These are phyloP conservation scores for Delphinus delphis DNA, from an alignment of 2,113 vertebrate genomes.

Conservation along the genomic window DNA sequence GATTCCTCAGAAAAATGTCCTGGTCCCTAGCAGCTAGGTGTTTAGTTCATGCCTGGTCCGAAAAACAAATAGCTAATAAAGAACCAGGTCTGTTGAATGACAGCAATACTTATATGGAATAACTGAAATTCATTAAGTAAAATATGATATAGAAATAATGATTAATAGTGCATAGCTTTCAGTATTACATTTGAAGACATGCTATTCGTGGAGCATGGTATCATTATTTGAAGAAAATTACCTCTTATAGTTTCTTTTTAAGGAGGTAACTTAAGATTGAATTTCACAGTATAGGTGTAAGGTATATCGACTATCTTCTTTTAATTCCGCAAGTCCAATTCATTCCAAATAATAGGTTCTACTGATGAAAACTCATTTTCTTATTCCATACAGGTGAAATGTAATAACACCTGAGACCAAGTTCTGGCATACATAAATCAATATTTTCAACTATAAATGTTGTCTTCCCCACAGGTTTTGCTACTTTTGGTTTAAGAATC, in stretches of 20 bases:
- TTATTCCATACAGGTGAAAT: constrained; percentile 75
- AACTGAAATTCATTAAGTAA: constrained; percentile 31
- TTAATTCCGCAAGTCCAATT: constrained; percentile 70
- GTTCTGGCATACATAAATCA: constrained; percentile 64
- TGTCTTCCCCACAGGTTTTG: constrained; percentile 58
- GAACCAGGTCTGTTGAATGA: not conserved
- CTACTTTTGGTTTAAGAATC: constrained; percentile 69
- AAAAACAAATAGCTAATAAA: not conserved
- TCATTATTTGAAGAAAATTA: constrained; percentile 55
- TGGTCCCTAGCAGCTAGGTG: not conserved
- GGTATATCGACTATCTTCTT: constrained; percentile 51
- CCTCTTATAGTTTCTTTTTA: constrained; percentile 36
- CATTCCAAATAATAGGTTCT: constrained; percentile 66
- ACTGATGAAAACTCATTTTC: constrained; percentile 71
- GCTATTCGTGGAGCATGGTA: constrained; percentile 8
- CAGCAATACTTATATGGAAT: not conserved
- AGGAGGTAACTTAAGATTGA: constrained; percentile 41
- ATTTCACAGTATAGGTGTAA: constrained; percentile 40
- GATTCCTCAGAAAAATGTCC: not conserved
- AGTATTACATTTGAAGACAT: constrained; percentile 9
- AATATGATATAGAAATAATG: constrained; percentile 6
- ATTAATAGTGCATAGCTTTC: constrained; percentile 4
- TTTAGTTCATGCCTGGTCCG: not conserved
- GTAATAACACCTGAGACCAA: constrained; percentile 57
- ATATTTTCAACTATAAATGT: constrained; percentile 69